Percentiles rank a stretch among this genome's conserved stretches.
These are phyloP conservation scores for Pachyuromys duprasi DNA, from an alignment of 2,797 vertebrate genomes.

Conservation along the genomic window DNA sequence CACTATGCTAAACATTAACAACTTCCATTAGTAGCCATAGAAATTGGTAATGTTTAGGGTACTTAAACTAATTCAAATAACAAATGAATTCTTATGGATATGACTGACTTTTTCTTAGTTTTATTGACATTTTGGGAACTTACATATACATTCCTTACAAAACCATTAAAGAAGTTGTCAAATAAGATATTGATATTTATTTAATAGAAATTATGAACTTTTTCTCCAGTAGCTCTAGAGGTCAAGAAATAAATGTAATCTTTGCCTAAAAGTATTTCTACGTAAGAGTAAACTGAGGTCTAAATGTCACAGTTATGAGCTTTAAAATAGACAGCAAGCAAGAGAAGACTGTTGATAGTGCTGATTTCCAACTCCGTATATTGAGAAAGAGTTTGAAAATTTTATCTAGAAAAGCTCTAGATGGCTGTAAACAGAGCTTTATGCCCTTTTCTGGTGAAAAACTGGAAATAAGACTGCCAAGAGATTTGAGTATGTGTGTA, in stretches of 20 bases:
- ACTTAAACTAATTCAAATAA: neutral
- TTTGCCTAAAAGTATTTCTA: neutral
- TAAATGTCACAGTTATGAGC: neutral
- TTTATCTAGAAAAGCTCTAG: neutral
- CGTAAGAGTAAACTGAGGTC: neutral
- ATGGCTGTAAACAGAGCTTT: neutral
- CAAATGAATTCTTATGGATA: neutral
- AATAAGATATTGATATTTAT: neutral
- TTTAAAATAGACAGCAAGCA: neutral
- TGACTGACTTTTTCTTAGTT: neutral
- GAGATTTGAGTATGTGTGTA: no score
- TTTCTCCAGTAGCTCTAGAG: conserved; percentile 15
- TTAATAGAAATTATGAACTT: neutral
- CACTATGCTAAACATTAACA: neutral
- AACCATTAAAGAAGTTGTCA: neutral
- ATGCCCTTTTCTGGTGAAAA: neutral
- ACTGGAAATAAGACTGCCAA: neutral
- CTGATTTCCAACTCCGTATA: neutral
- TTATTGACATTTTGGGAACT: conserved; percentile 6
- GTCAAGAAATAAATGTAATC: neutral
- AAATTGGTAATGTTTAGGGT: neutral
- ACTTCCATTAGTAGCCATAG: neutral
- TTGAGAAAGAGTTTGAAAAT: neutral
- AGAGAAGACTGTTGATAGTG: neutral
- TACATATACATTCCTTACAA: neutral